phyloP scores from a whole-genome alignment of 64 coral and sea anemone species.

The Actinia equina region DNA sequence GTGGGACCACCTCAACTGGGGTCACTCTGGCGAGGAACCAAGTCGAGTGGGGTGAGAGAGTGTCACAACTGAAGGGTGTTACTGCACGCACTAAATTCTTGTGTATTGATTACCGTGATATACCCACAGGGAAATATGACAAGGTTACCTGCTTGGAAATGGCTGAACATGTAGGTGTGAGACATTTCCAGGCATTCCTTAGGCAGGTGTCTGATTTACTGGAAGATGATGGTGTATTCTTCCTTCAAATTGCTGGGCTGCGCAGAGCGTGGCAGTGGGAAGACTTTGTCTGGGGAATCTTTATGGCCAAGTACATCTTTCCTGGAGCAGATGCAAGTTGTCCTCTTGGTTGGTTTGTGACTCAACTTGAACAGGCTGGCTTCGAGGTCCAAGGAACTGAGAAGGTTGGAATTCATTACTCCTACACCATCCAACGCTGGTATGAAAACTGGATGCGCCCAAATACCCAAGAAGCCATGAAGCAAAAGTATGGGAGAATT shows the following conservation, averaged over 20 bases:
- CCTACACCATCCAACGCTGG: conserved; percentile 90
- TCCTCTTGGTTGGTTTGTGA: conserved; percentile 76
- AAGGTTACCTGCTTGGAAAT: conserved; percentile 99
- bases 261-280: conserved; percentile 96
- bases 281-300: conserved; percentile 95
- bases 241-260: conserved; percentile 94
- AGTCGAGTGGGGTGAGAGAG: conserved; percentile 67
- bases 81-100: conserved; percentile 62
- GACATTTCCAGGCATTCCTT: conserved; percentile 87
- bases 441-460: conserved; percentile 96
- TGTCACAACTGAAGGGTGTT: conserved; percentile 49
- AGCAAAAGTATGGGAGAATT: conserved; percentile 68
- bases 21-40: conserved; percentile 90
- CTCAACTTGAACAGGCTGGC: conserved; percentile 80
- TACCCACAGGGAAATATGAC: conserved; percentile 67
- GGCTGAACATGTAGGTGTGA: conserved; percentile 97
- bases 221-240: conserved; percentile 95
- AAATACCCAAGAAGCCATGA: conserved; percentile 63
- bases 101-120: conserved; percentile 98
- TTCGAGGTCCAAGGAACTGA: conserved; percentile 90
- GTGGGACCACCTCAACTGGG: conserved; percentile 65
- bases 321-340: conserved; percentile 96
- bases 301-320: conserved; percentile 99
- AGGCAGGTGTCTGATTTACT: conserved; percentile 87
- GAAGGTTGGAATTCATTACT: conserved; percentile 93